Evolutionary conservation across 2,797 vertebrate species (phyloP).

Genomic region (Morelia viridis): DNA sequence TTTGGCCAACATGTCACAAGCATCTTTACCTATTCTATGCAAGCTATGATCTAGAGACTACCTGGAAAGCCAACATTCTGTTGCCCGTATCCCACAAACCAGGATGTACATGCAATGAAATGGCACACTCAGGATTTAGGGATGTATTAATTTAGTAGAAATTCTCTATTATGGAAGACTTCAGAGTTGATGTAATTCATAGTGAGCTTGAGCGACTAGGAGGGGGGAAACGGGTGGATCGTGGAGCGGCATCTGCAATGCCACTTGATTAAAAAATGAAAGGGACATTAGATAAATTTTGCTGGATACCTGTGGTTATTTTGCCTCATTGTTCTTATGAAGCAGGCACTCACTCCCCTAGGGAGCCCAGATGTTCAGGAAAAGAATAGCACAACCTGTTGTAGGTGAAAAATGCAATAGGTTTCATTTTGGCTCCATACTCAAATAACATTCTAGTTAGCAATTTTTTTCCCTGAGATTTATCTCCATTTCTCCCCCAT

Average conservation of each 20-base stretch:
- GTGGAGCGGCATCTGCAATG: background rate
- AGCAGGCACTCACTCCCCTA: background rate
- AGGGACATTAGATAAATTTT: background rate
- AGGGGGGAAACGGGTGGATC: no score
- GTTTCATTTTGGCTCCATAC: constrained; percentile 22
- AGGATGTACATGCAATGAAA: background rate
- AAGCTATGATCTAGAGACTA: background rate
- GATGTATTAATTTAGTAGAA: background rate
- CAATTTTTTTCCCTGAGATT: constrained; percentile 13
- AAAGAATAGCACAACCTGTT: constrained; percentile 33
- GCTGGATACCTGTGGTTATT: background rate
- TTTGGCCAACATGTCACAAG: background rate
- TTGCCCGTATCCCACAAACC: background rate
- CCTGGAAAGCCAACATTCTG: background rate
- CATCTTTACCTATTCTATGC: background rate
- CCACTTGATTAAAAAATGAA: background rate
- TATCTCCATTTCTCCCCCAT: constrained; percentile 38
- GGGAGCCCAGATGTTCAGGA: background rate
- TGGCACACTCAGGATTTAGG: background rate
- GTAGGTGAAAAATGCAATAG: constrained; percentile 32
- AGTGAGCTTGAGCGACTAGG: background rate
- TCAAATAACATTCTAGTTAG: constrained; percentile 32
- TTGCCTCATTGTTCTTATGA: constrained; percentile 30
- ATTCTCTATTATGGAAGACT: background rate
- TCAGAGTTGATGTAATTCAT: background rate